Conservation (phyloP, 2,797 vertebrate species). For the Acanthurus lineatus region DNA sequence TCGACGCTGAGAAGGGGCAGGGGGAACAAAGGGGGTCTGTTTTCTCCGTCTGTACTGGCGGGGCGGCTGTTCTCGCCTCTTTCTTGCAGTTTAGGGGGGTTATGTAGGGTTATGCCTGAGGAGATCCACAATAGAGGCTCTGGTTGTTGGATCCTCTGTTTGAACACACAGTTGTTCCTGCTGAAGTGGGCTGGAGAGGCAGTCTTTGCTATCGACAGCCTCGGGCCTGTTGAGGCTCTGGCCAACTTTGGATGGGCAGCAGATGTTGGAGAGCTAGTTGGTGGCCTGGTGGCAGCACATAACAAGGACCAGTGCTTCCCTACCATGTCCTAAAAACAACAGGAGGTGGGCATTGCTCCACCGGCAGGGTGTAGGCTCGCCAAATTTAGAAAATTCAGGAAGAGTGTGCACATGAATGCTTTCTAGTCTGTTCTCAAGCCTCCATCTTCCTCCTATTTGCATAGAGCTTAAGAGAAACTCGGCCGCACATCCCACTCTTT, state of each 20-base stretch:
- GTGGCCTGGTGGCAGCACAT: constrained; percentile 61
- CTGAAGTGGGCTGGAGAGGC: constrained; percentile 62
- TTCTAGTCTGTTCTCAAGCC: constrained; percentile 65
- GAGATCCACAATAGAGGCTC: constrained; percentile 90
- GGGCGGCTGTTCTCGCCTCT: constrained; percentile 92
- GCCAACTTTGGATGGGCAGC: constrained; percentile 79
- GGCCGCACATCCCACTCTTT: constrained; percentile 62
- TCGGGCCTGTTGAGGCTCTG: constrained; percentile 77
- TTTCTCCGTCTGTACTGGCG: constrained; percentile 91
- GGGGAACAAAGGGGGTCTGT: constrained; percentile 96
- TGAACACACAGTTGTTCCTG: constrained; percentile 81
- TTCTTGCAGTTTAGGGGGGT: constrained; percentile 88
- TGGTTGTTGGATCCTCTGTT: constrained; percentile 85
- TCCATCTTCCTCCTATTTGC: constrained; percentile 77
- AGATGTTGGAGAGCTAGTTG: constrained; percentile 75
- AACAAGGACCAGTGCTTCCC: constrained; percentile 62
- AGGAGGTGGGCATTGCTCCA: constrained; percentile 73
- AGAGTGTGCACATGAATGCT: constrained; percentile 62
- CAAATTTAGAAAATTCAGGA: constrained; percentile 64
- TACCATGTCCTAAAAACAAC: constrained; percentile 69
- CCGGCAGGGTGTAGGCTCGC: constrained; percentile 54
- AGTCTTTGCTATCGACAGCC: constrained; percentile 41
- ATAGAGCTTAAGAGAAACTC: constrained; percentile 84
- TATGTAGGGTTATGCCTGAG: constrained; percentile 88
- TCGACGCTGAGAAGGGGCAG: constrained; percentile 89